Evolutionary conservation across 2,113 vertebrate genomes (phyloP).

Genomic region (Camelus bactrianus): DNA sequence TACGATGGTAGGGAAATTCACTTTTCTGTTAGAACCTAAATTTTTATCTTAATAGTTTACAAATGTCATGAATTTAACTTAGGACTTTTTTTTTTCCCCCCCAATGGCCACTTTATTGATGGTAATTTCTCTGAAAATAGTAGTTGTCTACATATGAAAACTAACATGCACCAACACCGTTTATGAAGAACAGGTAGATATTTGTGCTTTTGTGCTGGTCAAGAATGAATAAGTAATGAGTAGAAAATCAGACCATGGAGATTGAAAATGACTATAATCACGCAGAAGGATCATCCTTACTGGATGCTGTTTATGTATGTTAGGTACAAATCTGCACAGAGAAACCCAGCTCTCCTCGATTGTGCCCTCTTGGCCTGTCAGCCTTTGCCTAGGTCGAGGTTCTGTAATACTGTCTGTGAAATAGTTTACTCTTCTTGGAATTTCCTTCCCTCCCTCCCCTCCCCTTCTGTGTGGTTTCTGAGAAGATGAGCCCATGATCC

Average conservation of each 20-base stretch:
- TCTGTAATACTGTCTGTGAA: background rate
- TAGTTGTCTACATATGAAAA: background rate
- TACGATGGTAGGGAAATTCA: background rate
- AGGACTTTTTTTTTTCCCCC: background rate
- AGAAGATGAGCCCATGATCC: background rate
- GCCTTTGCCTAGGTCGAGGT: background rate
- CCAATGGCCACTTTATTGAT: background rate
- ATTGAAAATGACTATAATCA: background rate
- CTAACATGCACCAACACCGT: background rate
- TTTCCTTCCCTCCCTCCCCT: background rate
- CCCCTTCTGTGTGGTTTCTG: background rate
- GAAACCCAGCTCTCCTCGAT: background rate
- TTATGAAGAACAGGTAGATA: background rate
- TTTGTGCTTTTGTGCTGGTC: background rate
- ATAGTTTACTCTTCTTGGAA: background rate
- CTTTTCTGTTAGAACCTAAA: background rate
- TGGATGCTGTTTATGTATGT: background rate
- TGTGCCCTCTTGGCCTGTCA: background rate
- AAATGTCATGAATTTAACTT: background rate
- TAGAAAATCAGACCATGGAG: background rate
- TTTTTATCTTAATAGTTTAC: conserved; percentile 41
- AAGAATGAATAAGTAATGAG: conserved; percentile 25
- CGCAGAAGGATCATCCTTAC: background rate
- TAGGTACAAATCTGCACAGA: background rate
- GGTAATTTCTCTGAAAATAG: background rate